phyloP scores from a whole-genome alignment of 1,140 invertebrate genomes.

The Drosophila suzukii region DNA sequence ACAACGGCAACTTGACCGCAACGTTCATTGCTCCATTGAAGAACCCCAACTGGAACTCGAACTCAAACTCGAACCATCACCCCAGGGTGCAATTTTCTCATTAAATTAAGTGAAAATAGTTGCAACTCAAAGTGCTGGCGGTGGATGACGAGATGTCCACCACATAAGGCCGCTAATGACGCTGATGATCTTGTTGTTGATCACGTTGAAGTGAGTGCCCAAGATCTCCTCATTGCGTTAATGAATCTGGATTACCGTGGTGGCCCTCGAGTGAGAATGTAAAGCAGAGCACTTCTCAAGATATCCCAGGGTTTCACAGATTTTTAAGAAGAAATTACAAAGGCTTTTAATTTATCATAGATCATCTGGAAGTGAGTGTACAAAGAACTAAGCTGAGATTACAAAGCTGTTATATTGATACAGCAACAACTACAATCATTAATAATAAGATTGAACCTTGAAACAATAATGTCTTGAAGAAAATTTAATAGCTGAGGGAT shows the following conservation, averaged over 20 bases:
- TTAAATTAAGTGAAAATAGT: constrained; percentile 82
- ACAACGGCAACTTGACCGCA: constrained; percentile 75
- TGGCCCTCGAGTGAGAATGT: constrained; percentile 3
- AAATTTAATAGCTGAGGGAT: no score
- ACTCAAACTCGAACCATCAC: constrained; percentile 42
- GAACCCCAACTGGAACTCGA: constrained; percentile 31
- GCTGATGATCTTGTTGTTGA: constrained; percentile 32
- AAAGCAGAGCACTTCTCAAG: constrained; percentile 2
- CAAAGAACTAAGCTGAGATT: no score
- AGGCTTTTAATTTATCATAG: not conserved
- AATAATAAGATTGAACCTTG: no score
- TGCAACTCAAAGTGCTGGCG: constrained; percentile 46
- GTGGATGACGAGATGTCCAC: constrained; percentile 21
- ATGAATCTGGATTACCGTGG: constrained; percentile 13
- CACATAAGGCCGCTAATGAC: constrained; percentile 9
- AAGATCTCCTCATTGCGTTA: constrained; percentile 30
- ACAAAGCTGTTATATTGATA: no score
- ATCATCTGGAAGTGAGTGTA: not conserved
- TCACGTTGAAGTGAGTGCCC: constrained; percentile 1
- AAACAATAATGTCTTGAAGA: no score
- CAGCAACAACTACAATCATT: no score
- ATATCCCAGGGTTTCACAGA: not conserved
- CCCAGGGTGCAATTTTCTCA: constrained; percentile 68
- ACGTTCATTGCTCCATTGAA: constrained; percentile 69
- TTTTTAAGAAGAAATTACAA: not conserved